A percentile compares a stretch with the other conserved stretches of the same genome.
Evolutionary conservation across 2,113 vertebrate species (phyloP).

Genomic region (Dolichotis patagonum): DNA sequence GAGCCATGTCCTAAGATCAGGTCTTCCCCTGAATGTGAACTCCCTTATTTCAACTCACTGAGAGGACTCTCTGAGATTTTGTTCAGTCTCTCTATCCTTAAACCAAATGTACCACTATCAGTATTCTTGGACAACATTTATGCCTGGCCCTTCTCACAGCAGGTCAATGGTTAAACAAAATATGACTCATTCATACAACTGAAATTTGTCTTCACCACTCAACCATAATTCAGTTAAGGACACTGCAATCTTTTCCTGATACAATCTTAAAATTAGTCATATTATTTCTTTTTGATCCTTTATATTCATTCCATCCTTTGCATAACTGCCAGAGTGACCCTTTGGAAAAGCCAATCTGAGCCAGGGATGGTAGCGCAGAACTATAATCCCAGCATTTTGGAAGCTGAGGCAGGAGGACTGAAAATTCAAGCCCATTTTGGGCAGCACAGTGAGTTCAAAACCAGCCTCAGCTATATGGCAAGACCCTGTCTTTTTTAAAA

Average conservation of each 20-base stretch:
- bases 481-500: not conserved
- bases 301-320: not conserved
- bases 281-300: not conserved
- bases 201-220: not conserved
- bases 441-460: not conserved
- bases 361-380: not conserved
- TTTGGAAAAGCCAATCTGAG: not conserved
- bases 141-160: not conserved
- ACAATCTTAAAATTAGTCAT: not conserved
- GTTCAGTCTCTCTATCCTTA: not conserved
- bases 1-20: not conserved
- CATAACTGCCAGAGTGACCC: not conserved
- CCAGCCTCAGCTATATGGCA: not conserved
- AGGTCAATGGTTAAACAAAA: not conserved
- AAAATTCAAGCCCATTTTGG: not conserved
- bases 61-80: not conserved
- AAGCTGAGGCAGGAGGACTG: not conserved
- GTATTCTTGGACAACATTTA: not conserved
- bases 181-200: not conserved
- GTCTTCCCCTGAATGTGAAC: not conserved
- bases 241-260: not conserved
- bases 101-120: not conserved
- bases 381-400: not conserved
- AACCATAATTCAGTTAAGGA: not conserved
- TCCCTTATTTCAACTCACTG: not conserved